Base-by-base conservation (phyloP, 2,113 vertebrate species). In the Rhea pennata region DNA sequence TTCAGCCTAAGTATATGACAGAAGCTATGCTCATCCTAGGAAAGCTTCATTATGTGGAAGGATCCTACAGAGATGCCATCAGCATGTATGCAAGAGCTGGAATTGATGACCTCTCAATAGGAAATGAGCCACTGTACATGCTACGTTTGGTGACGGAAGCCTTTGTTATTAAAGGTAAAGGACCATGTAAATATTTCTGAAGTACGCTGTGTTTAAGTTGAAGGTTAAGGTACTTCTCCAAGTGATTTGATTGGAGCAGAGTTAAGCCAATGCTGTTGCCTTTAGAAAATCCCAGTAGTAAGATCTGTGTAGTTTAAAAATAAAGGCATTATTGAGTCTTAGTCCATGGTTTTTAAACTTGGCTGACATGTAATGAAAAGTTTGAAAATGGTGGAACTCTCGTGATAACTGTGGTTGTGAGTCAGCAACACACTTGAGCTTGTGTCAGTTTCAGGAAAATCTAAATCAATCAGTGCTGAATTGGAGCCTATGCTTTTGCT, bases 51-150 rank as follows among this genome's bases (percentile, higher is more conserved):
- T 99, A 99, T 4, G 98, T 98, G 74, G 99, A 99, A 95, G 99
- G 99, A 61, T 98, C 98, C 8, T 99, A 99, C 97, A 97, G 99
- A 82, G 99, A 99, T 33, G 99, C 99, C 46, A 98, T 99, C 97
- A 99, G 99, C 91, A 99, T 99, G 99, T 99, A 99, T 27, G 99
- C 98, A 7, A 98, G 97, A 93, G 98, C 99, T 19, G 98, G 99
- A 56, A 98, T 99, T 33, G 99, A 99, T 66, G 98, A 99, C 85
- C 97, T 99, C 62, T 98, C 98, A 2, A 89, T 98, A 79, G 98
- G 99, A 21, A 98, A 98, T 78, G 98, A 99, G 93, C 99, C 99
- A 2, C 95, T 98, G 77, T 99, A 99, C 84, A 94, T 98, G 95
- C 98, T 99, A 92, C 98, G 99, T n/a, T 97, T 99, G 96, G 95